Evolutionary conservation across 2,113 vertebrate genomes (phyloP).

Genomic region (Uria lomvia): DNA sequence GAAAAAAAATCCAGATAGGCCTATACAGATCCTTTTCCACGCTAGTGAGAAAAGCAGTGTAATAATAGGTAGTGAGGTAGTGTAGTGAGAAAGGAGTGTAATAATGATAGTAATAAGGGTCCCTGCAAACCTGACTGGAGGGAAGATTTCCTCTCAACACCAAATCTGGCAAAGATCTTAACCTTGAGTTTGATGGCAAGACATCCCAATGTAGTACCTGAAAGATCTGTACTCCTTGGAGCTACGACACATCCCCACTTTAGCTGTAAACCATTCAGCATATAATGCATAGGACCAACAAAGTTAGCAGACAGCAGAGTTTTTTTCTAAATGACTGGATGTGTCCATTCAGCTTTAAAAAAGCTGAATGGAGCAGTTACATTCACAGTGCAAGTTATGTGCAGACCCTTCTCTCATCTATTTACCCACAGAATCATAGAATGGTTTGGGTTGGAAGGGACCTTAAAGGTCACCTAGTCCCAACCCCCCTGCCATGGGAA

Average conservation of each 20-base stretch:
- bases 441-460: not conserved
- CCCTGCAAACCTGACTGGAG: not conserved
- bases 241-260: not conserved
- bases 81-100: too few species aligned
- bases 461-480: not conserved
- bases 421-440: not conserved
- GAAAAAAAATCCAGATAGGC: not conserved
- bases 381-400: fast-evolving
- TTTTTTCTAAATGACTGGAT: not conserved
- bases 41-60: not conserved
- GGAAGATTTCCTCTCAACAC: not conserved
- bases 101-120: not conserved
- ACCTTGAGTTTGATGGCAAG: not conserved
- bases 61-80: too few species aligned
- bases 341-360: not conserved
- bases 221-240: not conserved
- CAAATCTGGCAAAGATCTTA: not conserved
- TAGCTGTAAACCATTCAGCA: not conserved
- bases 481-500: not conserved
- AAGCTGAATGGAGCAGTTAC: not conserved
- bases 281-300: fast-evolving
- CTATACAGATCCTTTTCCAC: not conserved
- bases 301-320: not conserved
- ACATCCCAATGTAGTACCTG: not conserved
- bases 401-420: not conserved